Evolutionary conservation across 2,888 invertebrate species (phyloP).

Genomic region (Andrena fulva): DNA sequence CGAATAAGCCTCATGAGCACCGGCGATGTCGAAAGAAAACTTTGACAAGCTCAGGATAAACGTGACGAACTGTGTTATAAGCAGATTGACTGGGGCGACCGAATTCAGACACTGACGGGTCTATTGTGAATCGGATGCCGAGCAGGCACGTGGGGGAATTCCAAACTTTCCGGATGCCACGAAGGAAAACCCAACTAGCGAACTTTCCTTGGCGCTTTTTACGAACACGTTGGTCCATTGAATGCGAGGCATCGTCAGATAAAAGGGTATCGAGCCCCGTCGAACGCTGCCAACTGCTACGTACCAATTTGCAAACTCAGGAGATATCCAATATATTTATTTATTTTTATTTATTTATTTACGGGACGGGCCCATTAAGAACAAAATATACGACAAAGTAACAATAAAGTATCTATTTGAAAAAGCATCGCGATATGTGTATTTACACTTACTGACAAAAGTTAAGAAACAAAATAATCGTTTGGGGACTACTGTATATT

Average conservation of each 20-base stretch:
- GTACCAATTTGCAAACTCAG: background rate
- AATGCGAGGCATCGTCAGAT: background rate
- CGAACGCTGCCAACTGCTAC: background rate
- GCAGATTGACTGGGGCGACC: background rate
- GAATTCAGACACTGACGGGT: slow-evolving; percentile 16
- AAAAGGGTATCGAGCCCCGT: background rate
- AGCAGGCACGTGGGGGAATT: slow-evolving; percentile 6
- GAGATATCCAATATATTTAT: too few relatives aligned
- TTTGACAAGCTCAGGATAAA: background rate
- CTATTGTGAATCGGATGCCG: slow-evolving; percentile 9
- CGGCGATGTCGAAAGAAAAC: background rate
- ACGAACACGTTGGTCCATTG: background rate
- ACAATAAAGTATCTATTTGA: too few relatives aligned
- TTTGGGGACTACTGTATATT: too few relatives aligned
- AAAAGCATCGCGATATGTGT: too few relatives aligned
- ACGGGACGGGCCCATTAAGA: too few relatives aligned
- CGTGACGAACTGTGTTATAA: slow-evolving; percentile 16
- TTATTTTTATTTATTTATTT: too few relatives aligned
- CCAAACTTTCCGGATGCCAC: slow-evolving; percentile 15
- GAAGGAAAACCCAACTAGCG: background rate
- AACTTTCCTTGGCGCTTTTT: slow-evolving; percentile 5
- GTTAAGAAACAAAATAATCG: too few relatives aligned
- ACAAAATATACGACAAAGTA: too few relatives aligned
- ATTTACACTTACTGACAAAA: too few relatives aligned
- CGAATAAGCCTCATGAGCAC: too few relatives aligned